Evolutionary conservation across 2,888 invertebrate species (phyloP), one percentile per base, ranked within the genome.

Genomic region (Pandemis corylana): DNA sequence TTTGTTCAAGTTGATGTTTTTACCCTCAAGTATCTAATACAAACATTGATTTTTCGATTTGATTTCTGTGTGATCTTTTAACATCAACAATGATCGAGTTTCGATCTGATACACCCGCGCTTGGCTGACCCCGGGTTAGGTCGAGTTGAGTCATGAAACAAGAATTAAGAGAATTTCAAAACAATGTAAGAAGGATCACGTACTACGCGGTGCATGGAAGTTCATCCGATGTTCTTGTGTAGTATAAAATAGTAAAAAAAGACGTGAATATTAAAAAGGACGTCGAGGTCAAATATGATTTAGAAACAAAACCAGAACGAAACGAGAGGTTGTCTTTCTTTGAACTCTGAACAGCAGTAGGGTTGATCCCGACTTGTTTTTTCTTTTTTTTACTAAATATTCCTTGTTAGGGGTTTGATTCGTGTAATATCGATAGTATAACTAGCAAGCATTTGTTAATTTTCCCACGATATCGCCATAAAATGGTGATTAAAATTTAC

Each of bases 71-170:
- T 81, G 82, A 87, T 84, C 80, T 83, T 79, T 15, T n/a, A 84
- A 82, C 83, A 86, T 85, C 87, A 83, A 86, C 84, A 87, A 84
- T 85, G 89, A 89, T 88, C 87, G 84, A 81, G 84, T 82, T 80
- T 79, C 79, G 84, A 90, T 90, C 88, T 82, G 89, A 90, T 89
- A 88, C 81, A 80, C 53, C 46, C 71, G 80, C 77, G 81, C 82
- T 76, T 78, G 82, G 80, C 79, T 80, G 89, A 90, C 91, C 91
- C 82, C 83, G 84, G 85, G 82, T 81, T 78, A 82, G 84, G 91
- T 91, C 90, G 90, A 78, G 79, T 78, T 79, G 78, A 88, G 87
- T 89, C 89, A 89, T 89, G 89, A 89, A 90, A 89, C 87, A 85
- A 87, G 87, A 88, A 87, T 87, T 85, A 86, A 86, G 84, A 86